Conservation (phyloP, 2,797 vertebrate species). For the Thalassophryne amazonica region DNA sequence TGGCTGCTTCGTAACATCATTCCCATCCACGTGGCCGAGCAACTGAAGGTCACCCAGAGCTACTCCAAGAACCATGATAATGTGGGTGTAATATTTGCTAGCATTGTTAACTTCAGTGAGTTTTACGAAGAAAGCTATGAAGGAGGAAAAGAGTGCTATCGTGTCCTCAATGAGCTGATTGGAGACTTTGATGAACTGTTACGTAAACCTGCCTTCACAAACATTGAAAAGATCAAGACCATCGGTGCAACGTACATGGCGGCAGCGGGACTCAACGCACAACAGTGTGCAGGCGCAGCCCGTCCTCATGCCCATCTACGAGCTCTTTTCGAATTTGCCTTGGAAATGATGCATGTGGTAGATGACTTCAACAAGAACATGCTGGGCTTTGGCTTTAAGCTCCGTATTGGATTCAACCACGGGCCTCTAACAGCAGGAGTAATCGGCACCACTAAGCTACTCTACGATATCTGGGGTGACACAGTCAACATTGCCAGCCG, state of each 20-base stretch:
- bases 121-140: slow-evolving; percentile 99
- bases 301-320: slow-evolving; percentile 89
- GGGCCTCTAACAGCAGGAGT: slow-evolving; percentile 95
- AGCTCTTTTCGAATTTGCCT: slow-evolving; percentile 95
- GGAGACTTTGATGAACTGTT: slow-evolving; percentile 97
- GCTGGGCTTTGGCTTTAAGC: slow-evolving; percentile 98
- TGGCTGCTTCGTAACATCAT: slow-evolving; percentile 98
- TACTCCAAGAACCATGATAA: slow-evolving; percentile 98
- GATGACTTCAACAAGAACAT: slow-evolving; percentile 99
- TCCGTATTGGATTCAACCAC: slow-evolving; percentile 97
- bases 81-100: slow-evolving; percentile 95
- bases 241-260: slow-evolving; percentile 99
- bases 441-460: slow-evolving; percentile 96
- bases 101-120: slow-evolving; percentile 99
- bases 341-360: slow-evolving; percentile 97
- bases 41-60: slow-evolving; percentile 97
- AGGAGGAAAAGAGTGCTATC: slow-evolving; percentile 97
- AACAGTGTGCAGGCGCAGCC: slow-evolving; percentile 80
- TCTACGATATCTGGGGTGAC: slow-evolving; percentile 99
- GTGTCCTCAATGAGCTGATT: slow-evolving; percentile 96
- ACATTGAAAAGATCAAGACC: slow-evolving; percentile 98
- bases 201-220: slow-evolving; percentile 83
- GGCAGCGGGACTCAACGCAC: slow-evolving; percentile 89
- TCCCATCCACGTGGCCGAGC: slow-evolving; percentile 96
- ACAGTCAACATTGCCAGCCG: slow-evolving; percentile 98